Evolutionary conservation across 2,113 vertebrate genomes (phyloP).

Genomic region (Hystrix cristata): DNA sequence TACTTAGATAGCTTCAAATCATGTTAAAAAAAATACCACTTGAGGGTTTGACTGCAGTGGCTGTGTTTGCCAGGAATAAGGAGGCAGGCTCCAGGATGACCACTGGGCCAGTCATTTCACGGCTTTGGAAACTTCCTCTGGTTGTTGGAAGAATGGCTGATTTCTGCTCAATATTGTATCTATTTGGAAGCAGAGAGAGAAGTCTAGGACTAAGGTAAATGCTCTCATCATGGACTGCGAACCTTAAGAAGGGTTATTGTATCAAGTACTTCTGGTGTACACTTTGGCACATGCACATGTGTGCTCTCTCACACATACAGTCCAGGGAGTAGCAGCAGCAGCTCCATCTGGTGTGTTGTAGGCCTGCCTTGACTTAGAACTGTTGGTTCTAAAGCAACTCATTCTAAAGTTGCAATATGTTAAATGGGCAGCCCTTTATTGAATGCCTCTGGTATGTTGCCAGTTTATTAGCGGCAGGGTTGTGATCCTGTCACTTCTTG

Average conservation of each 20-base stretch:
- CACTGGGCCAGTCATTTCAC: not conserved
- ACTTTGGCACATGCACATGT: not conserved
- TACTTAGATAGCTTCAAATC: slow-evolving; percentile 32
- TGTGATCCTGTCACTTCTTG: slow-evolving; percentile 79
- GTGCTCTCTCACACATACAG: not conserved
- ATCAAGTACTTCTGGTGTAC: not conserved
- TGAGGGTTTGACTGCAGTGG: not conserved
- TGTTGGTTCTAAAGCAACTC: slow-evolving; percentile 65
- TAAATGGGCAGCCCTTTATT: slow-evolving; percentile 57
- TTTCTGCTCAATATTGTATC: not conserved
- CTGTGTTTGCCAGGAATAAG: slow-evolving; percentile 30
- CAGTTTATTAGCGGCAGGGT: slow-evolving; percentile 78
- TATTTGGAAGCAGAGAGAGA: not conserved
- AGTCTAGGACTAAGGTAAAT: not conserved
- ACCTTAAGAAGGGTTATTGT: not conserved
- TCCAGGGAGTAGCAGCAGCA: not conserved
- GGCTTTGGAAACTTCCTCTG: not conserved
- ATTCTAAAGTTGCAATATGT: slow-evolving; percentile 69
- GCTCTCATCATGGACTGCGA: not conserved
- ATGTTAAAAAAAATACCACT: slow-evolving; percentile 34
- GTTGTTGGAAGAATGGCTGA: not conserved
- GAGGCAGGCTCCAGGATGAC: slow-evolving; percentile 29
- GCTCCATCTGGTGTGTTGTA: slow-evolving; percentile 39
- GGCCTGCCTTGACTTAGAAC: slow-evolving; percentile 36
- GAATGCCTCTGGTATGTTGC: slow-evolving; percentile 68